Conservation (phyloP, 2,113 vertebrate species). For the Phalacrocorax carbo region DNA sequence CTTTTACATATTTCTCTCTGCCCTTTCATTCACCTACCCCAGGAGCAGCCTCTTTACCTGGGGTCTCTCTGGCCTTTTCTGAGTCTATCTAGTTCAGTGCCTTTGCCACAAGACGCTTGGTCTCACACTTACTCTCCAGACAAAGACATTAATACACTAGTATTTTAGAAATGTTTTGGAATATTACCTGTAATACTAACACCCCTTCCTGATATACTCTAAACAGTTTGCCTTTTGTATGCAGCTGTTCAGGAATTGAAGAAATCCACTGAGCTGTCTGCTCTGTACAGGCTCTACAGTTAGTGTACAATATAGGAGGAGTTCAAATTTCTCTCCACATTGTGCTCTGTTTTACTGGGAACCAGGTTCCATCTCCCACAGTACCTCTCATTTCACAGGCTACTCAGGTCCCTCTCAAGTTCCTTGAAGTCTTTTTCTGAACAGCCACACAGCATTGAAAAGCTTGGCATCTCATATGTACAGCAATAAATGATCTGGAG, state of each 20-base stretch:
- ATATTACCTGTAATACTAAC: not conserved
- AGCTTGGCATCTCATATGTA: not conserved
- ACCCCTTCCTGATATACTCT: not conserved
- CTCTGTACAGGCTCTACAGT: not conserved
- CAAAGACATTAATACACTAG: not conserved
- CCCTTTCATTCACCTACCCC: not conserved
- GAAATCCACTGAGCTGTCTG: not conserved
- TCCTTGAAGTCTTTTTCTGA: not conserved
- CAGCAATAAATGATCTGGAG: not conserved
- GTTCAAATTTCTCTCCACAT: not conserved
- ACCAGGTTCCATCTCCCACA: not conserved
- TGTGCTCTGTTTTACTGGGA: not conserved
- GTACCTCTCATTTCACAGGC: not conserved
- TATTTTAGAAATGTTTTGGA: not conserved
- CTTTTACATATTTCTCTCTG: not conserved
- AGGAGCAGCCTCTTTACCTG: not conserved
- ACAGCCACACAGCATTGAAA: not conserved
- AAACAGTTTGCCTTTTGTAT: not conserved
- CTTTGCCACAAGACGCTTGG: not conserved
- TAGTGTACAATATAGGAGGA: not conserved
- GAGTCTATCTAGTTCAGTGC: not conserved
- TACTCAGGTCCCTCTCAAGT: not conserved
- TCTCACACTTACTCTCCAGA: not conserved
- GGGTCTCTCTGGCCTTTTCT: not conserved
- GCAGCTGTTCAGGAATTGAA: not conserved